Evolutionary conservation across 2,888 invertebrate species (phyloP).

Genomic region (Erannis defoliaria): DNA sequence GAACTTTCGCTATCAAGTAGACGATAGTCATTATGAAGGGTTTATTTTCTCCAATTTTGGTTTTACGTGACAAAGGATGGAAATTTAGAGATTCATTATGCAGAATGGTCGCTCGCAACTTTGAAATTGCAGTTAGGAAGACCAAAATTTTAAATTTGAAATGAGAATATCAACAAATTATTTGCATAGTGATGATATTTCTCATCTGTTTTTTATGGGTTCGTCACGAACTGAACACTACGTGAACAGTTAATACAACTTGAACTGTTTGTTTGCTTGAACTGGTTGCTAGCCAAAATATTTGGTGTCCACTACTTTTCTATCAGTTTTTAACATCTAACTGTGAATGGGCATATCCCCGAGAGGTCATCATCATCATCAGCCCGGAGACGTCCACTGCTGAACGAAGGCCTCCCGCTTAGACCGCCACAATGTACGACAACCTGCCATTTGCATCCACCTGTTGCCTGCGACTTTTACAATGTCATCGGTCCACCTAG

Average conservation of each 20-base stretch:
- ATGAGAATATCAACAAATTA: background rate
- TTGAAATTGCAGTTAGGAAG: conserved; percentile 18
- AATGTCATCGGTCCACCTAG: too few species aligned
- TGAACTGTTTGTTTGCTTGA: too few species aligned
- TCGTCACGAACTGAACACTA: background rate
- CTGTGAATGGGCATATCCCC: too few species aligned
- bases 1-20: conserved; percentile 45
- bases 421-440: too few species aligned
- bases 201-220: background rate
- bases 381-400: too few species aligned
- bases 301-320: too few species aligned
- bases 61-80: conserved; percentile 33
- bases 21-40: conserved; percentile 40
- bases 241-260: background rate
- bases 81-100: conserved; percentile 31
- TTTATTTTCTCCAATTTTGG: conserved; percentile 35
- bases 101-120: conserved; percentile 20
- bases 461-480: too few species aligned
- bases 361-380: too few species aligned
- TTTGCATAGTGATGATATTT: background rate
- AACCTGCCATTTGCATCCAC: too few species aligned
- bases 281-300: too few species aligned
- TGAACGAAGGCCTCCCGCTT: too few species aligned
- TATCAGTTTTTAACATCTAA: too few species aligned
- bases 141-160: conserved; percentile 11